These are phyloP conservation scores for Trypoxylus dichotomus DNA, from an alignment of 1,140 invertebrate species.

Conservation along the genomic window DNA sequence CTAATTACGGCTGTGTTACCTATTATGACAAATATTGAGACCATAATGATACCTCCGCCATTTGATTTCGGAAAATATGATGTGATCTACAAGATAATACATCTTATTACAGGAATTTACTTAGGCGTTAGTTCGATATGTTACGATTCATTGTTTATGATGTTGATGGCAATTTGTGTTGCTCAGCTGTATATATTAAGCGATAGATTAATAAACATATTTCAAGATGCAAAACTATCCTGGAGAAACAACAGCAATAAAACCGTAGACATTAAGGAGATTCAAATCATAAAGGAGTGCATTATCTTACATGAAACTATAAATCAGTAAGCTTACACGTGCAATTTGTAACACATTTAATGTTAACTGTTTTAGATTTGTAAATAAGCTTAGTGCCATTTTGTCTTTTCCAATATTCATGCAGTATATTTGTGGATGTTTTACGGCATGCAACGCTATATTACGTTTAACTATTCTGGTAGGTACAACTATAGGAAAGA, in stretches of 20 bases:
- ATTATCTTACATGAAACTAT: background rate
- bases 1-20: background rate
- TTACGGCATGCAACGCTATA: background rate
- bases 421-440: background rate
- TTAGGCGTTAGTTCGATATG: background rate
- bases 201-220: background rate
- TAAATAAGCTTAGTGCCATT: background rate
- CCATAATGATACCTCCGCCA: background rate
- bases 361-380: conserved; percentile 17
- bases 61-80: background rate
- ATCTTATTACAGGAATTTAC: background rate
- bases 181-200: background rate
- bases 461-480: conserved; percentile 6
- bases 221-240: background rate
- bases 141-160: background rate
- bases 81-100: background rate
- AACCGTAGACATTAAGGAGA: background rate
- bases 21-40: background rate
- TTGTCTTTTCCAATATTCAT: conserved; percentile 6
- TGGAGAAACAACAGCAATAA: no score
- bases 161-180: background rate
- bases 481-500: background rate
- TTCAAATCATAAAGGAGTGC: background rate
- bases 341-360: background rate
- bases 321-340: background rate